Evolutionary conservation across 2,888 invertebrate species (phyloP).

Genomic region (Coelogynopora nodosa): DNA sequence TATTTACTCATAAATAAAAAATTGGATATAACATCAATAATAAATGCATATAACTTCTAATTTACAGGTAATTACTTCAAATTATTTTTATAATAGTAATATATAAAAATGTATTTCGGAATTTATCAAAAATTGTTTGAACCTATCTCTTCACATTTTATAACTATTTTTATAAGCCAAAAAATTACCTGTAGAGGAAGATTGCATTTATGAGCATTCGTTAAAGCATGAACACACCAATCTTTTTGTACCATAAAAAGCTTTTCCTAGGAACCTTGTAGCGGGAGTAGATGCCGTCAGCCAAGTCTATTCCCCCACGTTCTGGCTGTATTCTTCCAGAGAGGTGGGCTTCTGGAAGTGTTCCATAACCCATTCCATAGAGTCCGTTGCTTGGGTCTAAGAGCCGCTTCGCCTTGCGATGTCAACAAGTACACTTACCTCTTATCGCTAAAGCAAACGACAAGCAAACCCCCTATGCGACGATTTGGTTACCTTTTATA

Average conservation of each 20-base stretch:
- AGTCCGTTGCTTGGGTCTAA: not conserved
- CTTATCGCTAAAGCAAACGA: not conserved
- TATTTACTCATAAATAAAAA: no score
- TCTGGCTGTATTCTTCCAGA: slow-evolving; percentile 14
- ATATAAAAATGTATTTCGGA: no score
- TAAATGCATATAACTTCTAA: no score
- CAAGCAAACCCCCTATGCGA: no score
- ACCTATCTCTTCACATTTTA: no score
- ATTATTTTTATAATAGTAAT: no score
- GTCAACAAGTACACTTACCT: not conserved
- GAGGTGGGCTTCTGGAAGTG: not conserved
- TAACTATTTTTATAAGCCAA: no score
- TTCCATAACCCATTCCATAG: not conserved
- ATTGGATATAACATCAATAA: no score
- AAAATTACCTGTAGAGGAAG: not conserved
- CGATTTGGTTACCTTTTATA: no score
- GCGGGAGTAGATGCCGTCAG: not conserved
- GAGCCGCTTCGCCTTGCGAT: not conserved
- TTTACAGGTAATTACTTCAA: no score
- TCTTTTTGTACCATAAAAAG: not conserved
- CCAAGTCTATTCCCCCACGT: not conserved
- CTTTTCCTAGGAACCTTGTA: not conserved
- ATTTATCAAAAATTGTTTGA: no score
- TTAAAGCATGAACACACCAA: not conserved
- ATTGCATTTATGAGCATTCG: not conserved